Conservation (phyloP, 2,797 vertebrate species). For the Naso thynnoides region DNA sequence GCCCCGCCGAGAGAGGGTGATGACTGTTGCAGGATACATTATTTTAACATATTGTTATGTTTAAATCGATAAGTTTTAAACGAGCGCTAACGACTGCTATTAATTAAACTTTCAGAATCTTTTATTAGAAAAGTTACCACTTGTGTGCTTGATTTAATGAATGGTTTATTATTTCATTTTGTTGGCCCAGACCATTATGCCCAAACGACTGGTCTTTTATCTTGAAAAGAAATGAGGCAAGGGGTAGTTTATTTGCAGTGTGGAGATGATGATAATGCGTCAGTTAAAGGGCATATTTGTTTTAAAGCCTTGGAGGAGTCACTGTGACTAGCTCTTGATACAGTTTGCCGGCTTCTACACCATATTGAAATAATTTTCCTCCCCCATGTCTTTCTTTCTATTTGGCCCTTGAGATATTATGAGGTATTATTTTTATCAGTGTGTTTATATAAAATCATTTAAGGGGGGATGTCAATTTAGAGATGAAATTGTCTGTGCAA, state of each 20-base stretch:
- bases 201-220: conserved; percentile 83
- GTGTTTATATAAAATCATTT: conserved; percentile 82
- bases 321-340: conserved; percentile 65
- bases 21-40: conserved; percentile 83
- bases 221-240: conserved; percentile 80
- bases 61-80: conserved; percentile 87
- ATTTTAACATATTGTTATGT: conserved; percentile 87
- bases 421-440: conserved; percentile 76
- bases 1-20: conserved; percentile 63
- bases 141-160: conserved; percentile 82
- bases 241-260: conserved; percentile 78
- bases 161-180: conserved; percentile 84
- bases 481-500: conserved; percentile 79
- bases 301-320: conserved; percentile 71
- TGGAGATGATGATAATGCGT: conserved; percentile 65
- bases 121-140: conserved; percentile 83
- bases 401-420: conserved; percentile 72
- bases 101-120: conserved; percentile 84
- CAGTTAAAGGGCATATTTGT: conserved; percentile 80
- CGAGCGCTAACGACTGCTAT: conserved; percentile 83
- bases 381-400: conserved; percentile 46
- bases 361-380: conserved; percentile 66
- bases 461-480: conserved; percentile 78
- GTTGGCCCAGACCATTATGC: conserved; percentile 74
- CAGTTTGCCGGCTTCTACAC: conserved; percentile 63